Conservation (phyloP, 1,140 invertebrate genomes). For the Uloborus diversus region DNA sequence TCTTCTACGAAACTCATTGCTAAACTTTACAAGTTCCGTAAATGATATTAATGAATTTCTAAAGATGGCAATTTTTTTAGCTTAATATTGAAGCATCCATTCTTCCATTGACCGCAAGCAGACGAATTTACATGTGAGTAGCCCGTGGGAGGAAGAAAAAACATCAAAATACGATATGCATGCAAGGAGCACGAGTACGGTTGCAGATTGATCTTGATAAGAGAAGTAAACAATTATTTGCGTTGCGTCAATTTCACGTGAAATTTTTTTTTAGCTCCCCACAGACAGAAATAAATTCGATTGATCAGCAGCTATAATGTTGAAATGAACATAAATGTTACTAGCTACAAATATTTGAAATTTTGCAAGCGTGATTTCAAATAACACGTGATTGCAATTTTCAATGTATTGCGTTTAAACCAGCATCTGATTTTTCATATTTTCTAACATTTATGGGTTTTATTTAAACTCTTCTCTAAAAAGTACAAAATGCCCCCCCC, state of each 20-base stretch:
- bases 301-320: too few relatives aligned
- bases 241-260: neutral
- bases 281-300: neutral
- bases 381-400: too few relatives aligned
- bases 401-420: too few relatives aligned
- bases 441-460: too few relatives aligned
- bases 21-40: neutral
- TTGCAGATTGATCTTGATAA: neutral
- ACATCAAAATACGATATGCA: too few relatives aligned
- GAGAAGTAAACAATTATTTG: neutral
- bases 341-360: too few relatives aligned
- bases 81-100: neutral
- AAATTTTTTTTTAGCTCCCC: neutral
- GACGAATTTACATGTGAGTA: neutral
- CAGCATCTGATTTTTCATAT: too few relatives aligned
- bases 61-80: neutral
- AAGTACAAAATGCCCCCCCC: too few relatives aligned
- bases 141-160: neutral
- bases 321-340: too few relatives aligned
- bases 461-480: too few relatives aligned
- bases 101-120: neutral
- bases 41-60: neutral
- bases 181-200: neutral
- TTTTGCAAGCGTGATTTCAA: too few relatives aligned
- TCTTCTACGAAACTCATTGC: constrained; percentile 59